Percentiles rank a stretch among this genome's conserved stretches.
phyloP scores from a whole-genome alignment of 2,113 vertebrate species.

The Chaetodon auriga region DNA sequence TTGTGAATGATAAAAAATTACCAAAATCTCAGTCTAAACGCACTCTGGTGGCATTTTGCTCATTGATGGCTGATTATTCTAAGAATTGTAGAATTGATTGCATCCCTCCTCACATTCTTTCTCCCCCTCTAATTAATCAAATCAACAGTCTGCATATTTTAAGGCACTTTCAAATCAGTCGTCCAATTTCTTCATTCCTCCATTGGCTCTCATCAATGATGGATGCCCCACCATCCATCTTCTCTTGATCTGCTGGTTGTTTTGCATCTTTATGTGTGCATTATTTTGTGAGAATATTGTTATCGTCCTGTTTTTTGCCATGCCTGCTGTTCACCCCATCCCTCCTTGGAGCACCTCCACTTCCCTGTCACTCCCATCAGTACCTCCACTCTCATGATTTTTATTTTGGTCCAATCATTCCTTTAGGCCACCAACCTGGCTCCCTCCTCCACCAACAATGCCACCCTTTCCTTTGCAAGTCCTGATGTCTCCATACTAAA shows the following conservation, averaged over 20 bases:
- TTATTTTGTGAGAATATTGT: slow-evolving; percentile 5
- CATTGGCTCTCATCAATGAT: slow-evolving; percentile 44
- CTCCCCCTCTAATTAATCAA: slow-evolving; percentile 68
- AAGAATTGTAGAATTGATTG: slow-evolving; percentile 55
- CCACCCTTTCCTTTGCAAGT: slow-evolving; percentile 97
- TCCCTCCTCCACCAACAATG: slow-evolving; percentile 97
- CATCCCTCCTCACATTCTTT: slow-evolving; percentile 41
- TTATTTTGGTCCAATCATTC: slow-evolving; percentile 90
- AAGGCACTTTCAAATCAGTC: slow-evolving; percentile 44
- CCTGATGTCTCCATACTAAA: slow-evolving; percentile 98
- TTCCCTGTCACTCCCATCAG: slow-evolving; percentile 54
- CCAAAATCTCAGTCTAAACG: slow-evolving; percentile 28
- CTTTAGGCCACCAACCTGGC: slow-evolving; percentile 94
- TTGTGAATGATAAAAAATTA: slow-evolving; percentile 16
- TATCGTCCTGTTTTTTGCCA: slow-evolving; percentile 15
- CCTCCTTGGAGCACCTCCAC: slow-evolving; percentile 14
- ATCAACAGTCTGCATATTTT: slow-evolving; percentile 65
- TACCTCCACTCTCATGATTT: slow-evolving; percentile 75
- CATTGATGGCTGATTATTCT: slow-evolving; percentile 53
- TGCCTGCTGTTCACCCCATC: slow-evolving; percentile 32
- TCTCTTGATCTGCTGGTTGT: slow-evolving; percentile 19
- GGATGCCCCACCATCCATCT: slow-evolving; percentile 27
- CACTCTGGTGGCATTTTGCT: slow-evolving; percentile 44
- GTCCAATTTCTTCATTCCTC: slow-evolving; percentile 34
- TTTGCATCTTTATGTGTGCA: slow-evolving; percentile 24